Conservation (phyloP, 2,113 vertebrate genomes). For the Dryoscopus gambensis region DNA sequence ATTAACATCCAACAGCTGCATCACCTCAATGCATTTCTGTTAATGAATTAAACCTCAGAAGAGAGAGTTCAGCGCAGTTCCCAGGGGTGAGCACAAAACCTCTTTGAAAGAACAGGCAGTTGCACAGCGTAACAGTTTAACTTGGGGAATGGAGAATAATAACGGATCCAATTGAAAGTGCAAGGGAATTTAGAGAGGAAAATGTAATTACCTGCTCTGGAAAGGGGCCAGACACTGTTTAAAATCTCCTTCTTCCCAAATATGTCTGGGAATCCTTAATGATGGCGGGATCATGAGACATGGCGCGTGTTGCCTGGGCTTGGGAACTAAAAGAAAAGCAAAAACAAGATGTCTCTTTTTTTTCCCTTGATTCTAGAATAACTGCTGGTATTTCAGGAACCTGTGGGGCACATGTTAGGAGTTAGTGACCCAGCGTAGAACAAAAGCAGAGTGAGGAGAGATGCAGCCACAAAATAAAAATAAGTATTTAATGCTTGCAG, state of each 20-base stretch:
- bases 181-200: background rate
- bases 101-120: background rate
- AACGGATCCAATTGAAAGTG: background rate
- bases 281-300: background rate
- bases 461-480: background rate
- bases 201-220: conserved; percentile 14
- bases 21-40: background rate
- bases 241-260: background rate
- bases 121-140: background rate
- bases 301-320: background rate
- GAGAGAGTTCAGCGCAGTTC: background rate
- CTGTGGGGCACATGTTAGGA: background rate
- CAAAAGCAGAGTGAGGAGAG: background rate
- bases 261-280: background rate
- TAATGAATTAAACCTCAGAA: background rate
- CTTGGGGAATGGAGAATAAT: background rate
- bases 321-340: background rate
- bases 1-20: background rate
- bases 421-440: background rate
- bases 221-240: background rate
- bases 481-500: background rate
- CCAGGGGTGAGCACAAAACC: background rate
- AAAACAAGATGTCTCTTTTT: background rate
- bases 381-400: background rate
- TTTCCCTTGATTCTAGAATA: background rate